phyloP scores from a whole-genome alignment of 92 coral and sea anemone species.

The Palythoa heliodiscus region DNA sequence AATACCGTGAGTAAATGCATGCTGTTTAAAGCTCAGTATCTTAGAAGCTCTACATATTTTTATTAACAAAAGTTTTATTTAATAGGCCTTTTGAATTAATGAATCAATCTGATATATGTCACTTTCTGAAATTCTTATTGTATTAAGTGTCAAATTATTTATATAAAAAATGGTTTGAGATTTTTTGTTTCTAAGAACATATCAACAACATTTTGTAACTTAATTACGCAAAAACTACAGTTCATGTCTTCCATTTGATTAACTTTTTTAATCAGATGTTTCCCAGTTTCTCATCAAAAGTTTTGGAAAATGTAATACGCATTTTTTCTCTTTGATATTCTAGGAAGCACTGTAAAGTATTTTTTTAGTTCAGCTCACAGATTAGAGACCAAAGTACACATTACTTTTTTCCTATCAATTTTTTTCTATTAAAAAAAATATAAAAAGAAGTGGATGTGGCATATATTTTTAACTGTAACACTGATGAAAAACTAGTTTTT shows the following conservation, averaged over 20 bases:
- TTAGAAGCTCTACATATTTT: too few relatives aligned
- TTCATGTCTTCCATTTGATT: not conserved
- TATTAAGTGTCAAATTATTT: too few relatives aligned
- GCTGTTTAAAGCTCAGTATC: not conserved
- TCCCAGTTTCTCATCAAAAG: not conserved
- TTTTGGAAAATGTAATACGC: not conserved
- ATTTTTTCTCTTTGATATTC: not conserved
- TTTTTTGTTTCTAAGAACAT: too few relatives aligned
- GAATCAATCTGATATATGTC: not conserved
- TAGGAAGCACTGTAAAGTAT: not conserved
- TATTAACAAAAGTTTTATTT: conserved; percentile 1
- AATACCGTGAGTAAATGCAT: conserved; percentile 20
- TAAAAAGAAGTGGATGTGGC: not conserved
- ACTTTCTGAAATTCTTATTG: conserved; percentile 4
- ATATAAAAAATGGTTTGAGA: too few relatives aligned
- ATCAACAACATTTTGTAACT: not conserved
- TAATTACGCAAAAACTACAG: not conserved
- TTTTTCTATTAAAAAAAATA: not conserved
- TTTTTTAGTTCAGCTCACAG: conserved; percentile 4
- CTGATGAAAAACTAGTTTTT: not conserved
- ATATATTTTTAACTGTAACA: not conserved
- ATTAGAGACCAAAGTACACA: not conserved
- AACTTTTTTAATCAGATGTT: not conserved
- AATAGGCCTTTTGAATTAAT: conserved; percentile 8
- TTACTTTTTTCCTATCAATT: not conserved